Conservation (phyloP, 2,888 invertebrate genomes). For the Tridacna crocea region DNA sequence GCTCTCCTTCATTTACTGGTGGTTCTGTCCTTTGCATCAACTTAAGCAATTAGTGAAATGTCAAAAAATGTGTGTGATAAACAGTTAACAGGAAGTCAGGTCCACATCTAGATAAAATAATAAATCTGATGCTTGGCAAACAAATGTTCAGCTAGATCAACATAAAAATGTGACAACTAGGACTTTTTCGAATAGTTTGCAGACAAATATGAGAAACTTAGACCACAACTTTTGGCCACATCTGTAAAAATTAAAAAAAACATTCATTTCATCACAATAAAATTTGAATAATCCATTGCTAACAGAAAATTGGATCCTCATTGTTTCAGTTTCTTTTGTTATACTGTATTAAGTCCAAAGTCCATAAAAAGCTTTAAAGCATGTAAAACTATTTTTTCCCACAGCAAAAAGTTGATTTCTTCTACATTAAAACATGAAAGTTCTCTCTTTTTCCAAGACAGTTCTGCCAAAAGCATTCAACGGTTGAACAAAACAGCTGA, state of each 20-base stretch:
- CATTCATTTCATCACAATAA: conserved; percentile 26
- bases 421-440: too few relatives aligned
- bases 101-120: conserved; percentile 7
- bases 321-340: too few relatives aligned
- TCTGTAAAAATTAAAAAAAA: conserved; percentile 22
- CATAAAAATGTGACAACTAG: conserved; percentile 19
- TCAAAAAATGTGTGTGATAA: not conserved
- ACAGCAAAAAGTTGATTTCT: too few relatives aligned
- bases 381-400: too few relatives aligned
- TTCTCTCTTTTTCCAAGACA: too few relatives aligned
- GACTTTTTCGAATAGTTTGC: conserved; percentile 19
- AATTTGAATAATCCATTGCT: conserved; percentile 1
- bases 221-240: not conserved
- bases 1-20: too few relatives aligned
- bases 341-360: too few relatives aligned
- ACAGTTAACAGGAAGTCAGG: not conserved
- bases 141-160: conserved; percentile 20
- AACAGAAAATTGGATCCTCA: not conserved
- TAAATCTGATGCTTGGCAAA: conserved; percentile 17
- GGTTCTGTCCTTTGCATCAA: too few relatives aligned
- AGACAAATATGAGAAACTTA: conserved; percentile 3
- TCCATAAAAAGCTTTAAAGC: too few relatives aligned
- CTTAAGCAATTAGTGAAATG: too few relatives aligned
- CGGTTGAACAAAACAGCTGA: too few relatives aligned
- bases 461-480: too few relatives aligned